Conservation (phyloP, 2,113 vertebrate species). For the Proterorhinus semilunaris region DNA sequence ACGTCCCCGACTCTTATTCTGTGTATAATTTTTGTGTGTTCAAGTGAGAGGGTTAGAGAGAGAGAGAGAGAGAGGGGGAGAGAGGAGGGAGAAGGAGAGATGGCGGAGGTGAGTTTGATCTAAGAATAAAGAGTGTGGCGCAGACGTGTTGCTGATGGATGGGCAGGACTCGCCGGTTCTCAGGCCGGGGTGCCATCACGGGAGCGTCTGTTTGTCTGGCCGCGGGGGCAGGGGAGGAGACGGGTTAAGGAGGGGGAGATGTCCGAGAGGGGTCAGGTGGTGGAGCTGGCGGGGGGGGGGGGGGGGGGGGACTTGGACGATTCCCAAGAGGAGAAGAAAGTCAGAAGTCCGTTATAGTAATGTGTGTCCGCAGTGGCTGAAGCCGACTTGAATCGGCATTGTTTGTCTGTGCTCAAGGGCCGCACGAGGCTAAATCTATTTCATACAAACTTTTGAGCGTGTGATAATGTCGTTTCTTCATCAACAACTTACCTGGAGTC, state of each 20-base stretch:
- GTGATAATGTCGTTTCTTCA: no score
- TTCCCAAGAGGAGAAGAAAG: not conserved
- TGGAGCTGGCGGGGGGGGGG: not conserved
- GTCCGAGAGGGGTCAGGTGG: not conserved
- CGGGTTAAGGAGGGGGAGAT: no score
- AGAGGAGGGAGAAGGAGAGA: constrained; percentile 48
- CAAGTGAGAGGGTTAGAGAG: not conserved
- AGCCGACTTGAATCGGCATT: no score
- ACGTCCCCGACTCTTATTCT: no score
- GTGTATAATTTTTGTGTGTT: no score
- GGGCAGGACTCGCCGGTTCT: constrained; percentile 66
- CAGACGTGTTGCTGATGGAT: constrained; percentile 75
- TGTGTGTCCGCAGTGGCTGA: no score
- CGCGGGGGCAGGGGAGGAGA: not conserved
- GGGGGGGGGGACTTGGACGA: constrained; percentile 4
- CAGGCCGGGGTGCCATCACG: constrained; percentile 75
- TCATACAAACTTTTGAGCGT: no score
- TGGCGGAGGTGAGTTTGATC: constrained; percentile 73
- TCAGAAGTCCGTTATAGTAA: no score
- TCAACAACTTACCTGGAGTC: no score
- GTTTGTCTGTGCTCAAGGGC: no score
- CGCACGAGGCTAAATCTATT: no score
- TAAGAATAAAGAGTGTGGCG: constrained; percentile 76
- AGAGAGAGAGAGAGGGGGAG: no score
- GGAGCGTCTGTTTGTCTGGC: constrained; percentile 78